A percentile compares a stretch with the other conserved stretches of the same genome.
These are phyloP conservation scores for Scortum barcoo DNA, from an alignment of 2,113 vertebrate species.

Conservation along the genomic window DNA sequence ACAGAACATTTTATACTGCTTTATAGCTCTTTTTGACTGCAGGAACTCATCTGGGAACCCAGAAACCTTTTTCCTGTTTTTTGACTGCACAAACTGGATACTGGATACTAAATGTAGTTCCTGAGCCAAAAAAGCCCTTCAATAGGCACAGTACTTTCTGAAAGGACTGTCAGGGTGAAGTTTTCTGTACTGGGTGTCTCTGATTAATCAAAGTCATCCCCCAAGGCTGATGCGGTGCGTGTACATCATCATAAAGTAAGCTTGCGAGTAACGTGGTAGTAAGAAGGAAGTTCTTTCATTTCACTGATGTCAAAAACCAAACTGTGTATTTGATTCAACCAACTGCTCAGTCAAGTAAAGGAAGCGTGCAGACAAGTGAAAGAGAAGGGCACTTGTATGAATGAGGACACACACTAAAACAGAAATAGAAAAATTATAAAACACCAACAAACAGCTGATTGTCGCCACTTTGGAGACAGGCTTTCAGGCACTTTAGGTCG, in stretches of 20 bases:
- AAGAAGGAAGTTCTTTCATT: neutral
- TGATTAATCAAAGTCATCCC: neutral
- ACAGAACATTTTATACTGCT: too few species aligned
- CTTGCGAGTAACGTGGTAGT: neutral
- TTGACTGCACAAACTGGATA: neutral
- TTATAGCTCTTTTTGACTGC: neutral
- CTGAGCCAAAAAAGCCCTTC: neutral
- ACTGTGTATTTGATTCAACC: neutral
- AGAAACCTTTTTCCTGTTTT: neutral
- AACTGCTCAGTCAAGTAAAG: neutral
- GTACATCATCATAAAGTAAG: neutral
- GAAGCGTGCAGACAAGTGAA: neutral
- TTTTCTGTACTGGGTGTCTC: neutral
- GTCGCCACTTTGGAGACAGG: neutral
- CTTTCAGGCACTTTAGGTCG: neutral
- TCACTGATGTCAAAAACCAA: neutral
- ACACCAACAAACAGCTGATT: neutral
- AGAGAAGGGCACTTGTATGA: neutral
- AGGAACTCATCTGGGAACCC: neutral
- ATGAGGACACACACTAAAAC: neutral
- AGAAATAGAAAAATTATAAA: neutral
- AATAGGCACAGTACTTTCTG: neutral
- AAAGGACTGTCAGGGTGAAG: neutral
- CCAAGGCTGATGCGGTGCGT: neutral
- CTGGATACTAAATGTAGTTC: neutral